Base-by-base conservation (phyloP, 2,888 invertebrate species). In the Rapana venosa region DNA sequence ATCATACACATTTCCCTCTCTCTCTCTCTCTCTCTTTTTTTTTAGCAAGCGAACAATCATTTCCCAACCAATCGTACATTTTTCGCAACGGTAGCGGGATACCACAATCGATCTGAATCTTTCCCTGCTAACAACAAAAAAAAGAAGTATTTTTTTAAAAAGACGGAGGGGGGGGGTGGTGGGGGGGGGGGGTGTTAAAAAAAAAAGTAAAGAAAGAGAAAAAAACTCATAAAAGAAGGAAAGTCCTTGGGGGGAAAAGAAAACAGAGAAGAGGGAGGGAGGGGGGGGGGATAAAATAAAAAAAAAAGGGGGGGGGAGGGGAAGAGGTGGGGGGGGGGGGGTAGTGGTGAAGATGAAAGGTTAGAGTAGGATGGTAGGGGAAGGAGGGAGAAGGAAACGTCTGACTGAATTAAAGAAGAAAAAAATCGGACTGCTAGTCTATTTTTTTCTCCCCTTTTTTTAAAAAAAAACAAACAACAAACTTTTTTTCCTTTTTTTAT, bases 331-430 rank as follows among this genome's bases (percentile, higher is more conserved):
- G 35, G 79, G 17, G 79, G 15, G 79, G 35, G 79, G 79, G 47
- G 47, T 32, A 47, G 20, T 47, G 61, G 30, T 35, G 36, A 74
- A 35, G 17, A 70, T 26, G 66, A n/a, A 22, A 35, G 85, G 26
- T n/a, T 47, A 30, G 26, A 61, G 47, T 4, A 61, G 35, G 36
- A 15, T 35, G 83, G 36, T 30, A 84, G 87, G 87, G 35, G 35
- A 22, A 30, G 35, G 35, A 26, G 86, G 26, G 87, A 58, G 70
- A 70, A 70, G 58, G 87, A 61, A 32, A 35, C 26, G 30, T 26
- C 70, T 70, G 87, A 87, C 70, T 70, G 87, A 70, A 74, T 70
- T 66, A 87, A 70, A 26, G 32, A 87, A 32, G 47, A 36, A 87
- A 66, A 86, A 58, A 30, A 56, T n/a, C 20, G n/a, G 32, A 8